Evolutionary conservation across 2,888 invertebrate genomes (phyloP), one percentile per base, ranked within the genome.

Genomic region (Orchestes rusci): DNA sequence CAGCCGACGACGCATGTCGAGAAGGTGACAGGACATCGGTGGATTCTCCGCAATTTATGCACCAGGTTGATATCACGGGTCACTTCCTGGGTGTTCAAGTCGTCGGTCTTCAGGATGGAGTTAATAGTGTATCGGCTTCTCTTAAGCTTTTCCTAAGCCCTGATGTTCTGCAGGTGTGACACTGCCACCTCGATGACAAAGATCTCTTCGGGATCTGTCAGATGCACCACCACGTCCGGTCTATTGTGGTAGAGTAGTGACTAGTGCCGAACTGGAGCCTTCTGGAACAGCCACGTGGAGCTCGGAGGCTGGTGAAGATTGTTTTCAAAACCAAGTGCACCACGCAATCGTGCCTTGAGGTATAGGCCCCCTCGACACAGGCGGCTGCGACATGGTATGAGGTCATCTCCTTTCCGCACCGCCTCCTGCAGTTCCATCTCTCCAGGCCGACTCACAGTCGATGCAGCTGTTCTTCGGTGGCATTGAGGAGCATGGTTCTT

Each of bases 331-430:
- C 23, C 51, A 51, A 54, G 23, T 52, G 48, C 1, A 56, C 56
- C 5, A 53, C 51, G 13, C 41, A 36, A 37, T 56, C 55, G 43
- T 56, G 55, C 12, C 55, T 27, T 2, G 52, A 34, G 18, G 32
- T 54, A 31, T 48, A 56, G 7, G 46, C 45, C 3, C 32, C 38
- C 1, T 41, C 45, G 8, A 30, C 16, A 31, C 56, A 54, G 2
- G 51, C 46, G 12, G 48, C 31, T 17, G 42, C 37, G 1, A 57
- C 53, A 34, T 57, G 56, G 35, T 57, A 56, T 7, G 48, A 48
- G 3, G 51, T 55, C 16, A 54, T 53, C 4, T 16, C 19, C 2
- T 27, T 27, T 1, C 33, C 31, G 36, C 53, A 52, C 13, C 53
- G 47, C 20, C 39, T 43, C 20, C 50, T 29, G 31, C 53, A 54